Evolutionary conservation across 35 echinoderm and acorn worm species (phyloP).

Genomic region (Strongylocentrotus purpuratus): DNA sequence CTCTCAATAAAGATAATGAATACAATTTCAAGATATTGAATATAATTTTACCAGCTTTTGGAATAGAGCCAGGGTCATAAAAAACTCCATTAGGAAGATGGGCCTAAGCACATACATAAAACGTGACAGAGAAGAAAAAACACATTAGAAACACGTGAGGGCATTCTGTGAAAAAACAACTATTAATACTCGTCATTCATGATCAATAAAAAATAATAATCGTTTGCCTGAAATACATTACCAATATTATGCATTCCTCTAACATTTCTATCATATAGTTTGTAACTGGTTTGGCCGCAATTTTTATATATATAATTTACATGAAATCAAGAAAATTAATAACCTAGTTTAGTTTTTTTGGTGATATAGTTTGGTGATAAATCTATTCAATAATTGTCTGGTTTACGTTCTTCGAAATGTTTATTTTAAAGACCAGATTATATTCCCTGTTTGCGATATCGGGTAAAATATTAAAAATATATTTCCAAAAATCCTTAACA

Average conservation of each 20-base stretch:
- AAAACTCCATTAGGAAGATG: too few relatives aligned
- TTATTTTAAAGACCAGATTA: too few relatives aligned
- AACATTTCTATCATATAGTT: neutral
- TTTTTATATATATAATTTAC: neutral
- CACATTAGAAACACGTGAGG: neutral
- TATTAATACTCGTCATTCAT: neutral
- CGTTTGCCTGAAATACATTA: neutral
- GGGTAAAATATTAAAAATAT: neutral
- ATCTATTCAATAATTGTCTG: neutral
- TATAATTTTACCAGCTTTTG: neutral
- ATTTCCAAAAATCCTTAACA: neutral
- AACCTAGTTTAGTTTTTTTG: neutral
- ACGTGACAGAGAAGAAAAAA: neutral
- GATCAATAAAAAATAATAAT: neutral
- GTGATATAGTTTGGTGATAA: neutral
- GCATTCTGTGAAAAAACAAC: neutral
- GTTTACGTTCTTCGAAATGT: neutral
- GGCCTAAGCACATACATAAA: neutral
- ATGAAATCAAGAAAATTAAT: neutral
- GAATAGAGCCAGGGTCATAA: neutral
- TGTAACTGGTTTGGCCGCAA: neutral
- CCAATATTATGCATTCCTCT: neutral
- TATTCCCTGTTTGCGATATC: neutral
- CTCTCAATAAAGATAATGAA: too few relatives aligned
- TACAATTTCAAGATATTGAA: neutral